phyloP scores from a whole-genome alignment of 2,113 vertebrate species.

The Eubucco bourcierii region DNA sequence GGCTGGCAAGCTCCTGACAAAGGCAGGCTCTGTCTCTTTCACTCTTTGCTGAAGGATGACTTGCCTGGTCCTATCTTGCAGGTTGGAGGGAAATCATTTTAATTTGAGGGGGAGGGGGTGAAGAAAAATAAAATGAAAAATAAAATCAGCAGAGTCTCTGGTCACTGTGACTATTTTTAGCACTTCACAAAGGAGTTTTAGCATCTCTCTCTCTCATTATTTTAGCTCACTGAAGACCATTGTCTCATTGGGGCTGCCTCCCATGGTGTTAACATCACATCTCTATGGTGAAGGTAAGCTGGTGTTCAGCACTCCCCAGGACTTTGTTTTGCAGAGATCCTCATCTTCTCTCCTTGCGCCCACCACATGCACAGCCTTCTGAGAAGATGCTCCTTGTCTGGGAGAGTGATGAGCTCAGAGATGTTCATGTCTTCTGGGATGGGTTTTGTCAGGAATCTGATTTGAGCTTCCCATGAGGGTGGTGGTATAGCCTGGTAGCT shows the following conservation, averaged over 20 bases:
- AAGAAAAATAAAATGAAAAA: neutral
- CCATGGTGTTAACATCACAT: neutral
- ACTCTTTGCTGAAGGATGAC: neutral
- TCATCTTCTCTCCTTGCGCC: neutral
- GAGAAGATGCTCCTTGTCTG: neutral
- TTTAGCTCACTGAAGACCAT: neutral
- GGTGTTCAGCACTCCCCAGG: neutral
- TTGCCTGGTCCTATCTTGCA: neutral
- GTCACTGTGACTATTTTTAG: slow-evolving; percentile 48
- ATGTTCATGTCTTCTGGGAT: neutral
- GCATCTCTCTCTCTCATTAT: neutral
- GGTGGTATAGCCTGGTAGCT: neutral
- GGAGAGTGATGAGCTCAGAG: neutral
- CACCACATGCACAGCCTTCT: neutral
- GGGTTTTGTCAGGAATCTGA: neutral
- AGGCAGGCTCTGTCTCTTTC: neutral
- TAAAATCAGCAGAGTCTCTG: neutral
- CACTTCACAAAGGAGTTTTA: slow-evolving; percentile 44
- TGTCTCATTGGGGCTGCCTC: neutral
- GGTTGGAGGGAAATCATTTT: slow-evolving; percentile 29
- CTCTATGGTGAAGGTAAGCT: neutral
- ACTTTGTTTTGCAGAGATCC: rapidly evolving
- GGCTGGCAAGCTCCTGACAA: neutral
- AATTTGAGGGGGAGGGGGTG: neutral
- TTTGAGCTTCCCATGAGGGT: neutral